These are phyloP conservation scores for Drosophila fuyamai DNA, from an alignment of 1,140 invertebrate species.

Conservation along the genomic window DNA sequence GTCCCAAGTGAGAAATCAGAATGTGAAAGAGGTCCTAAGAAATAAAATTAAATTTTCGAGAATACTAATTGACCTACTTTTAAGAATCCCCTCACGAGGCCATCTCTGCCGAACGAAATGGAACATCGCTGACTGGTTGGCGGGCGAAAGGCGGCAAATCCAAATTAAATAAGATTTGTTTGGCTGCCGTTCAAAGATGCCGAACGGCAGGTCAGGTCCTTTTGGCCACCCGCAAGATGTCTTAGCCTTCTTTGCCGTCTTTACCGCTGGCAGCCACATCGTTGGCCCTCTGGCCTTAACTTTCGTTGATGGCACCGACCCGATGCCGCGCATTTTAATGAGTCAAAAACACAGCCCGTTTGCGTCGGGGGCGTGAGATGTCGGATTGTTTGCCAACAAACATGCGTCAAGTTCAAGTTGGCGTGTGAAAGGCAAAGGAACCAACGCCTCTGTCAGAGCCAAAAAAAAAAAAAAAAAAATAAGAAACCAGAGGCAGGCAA, in stretches of 20 bases:
- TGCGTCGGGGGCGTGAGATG: conserved; percentile 38
- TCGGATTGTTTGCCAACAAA: conserved; percentile 78
- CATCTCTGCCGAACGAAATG: conserved; percentile 23
- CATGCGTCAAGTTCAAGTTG: conserved; percentile 78
- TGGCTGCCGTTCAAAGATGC: conserved; percentile 73
- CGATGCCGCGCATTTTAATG: conserved; percentile 79
- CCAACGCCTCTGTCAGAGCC: conserved; percentile 18
- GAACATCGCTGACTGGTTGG: conserved; percentile 15
- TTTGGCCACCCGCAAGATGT: conserved; percentile 24
- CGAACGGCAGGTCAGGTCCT: conserved; percentile 56
- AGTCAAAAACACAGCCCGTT: conserved; percentile 38
- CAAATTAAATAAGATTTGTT: conserved; percentile 84
- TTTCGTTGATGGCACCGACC: conserved; percentile 73
- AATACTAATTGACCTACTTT: not conserved
- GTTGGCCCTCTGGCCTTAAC: conserved; percentile 40
- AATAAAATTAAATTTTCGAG: not conserved
- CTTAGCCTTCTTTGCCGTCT: not conserved
- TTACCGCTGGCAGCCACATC: conserved; percentile 1
- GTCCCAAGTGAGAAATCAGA: too few relatives aligned
- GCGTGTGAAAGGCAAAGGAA: conserved; percentile 49
- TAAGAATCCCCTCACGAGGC: not conserved
- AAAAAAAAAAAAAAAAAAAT: too few relatives aligned
- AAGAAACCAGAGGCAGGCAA: conserved; percentile 22
- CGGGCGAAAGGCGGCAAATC: conserved; percentile 64
- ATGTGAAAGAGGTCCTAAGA: too few relatives aligned